Evolutionary conservation across 2,888 invertebrate species (phyloP).

Genomic region (Nomada goodeniana): DNA sequence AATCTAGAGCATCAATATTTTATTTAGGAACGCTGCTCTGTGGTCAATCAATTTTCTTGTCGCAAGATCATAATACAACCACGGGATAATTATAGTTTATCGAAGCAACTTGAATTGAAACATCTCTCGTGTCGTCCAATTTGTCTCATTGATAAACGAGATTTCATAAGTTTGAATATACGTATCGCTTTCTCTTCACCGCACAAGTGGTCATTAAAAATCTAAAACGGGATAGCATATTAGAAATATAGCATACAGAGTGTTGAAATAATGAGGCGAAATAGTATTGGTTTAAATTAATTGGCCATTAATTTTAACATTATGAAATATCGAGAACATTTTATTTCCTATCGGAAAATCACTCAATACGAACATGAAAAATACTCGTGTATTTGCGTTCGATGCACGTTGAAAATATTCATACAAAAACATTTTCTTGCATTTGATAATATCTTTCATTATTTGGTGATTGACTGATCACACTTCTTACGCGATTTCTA

Average conservation of each 20-base stretch:
- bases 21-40: slow-evolving; percentile 5
- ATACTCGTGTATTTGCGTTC: neutral
- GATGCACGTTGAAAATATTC: neutral
- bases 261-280: no score
- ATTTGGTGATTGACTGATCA: no score
- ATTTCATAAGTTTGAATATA: slow-evolving; percentile 13
- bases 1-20: slow-evolving; percentile 12
- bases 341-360: neutral
- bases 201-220: neutral
- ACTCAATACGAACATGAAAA: neutral
- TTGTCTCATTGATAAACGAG: slow-evolving; percentile 30
- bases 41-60: slow-evolving; percentile 12
- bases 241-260: no score
- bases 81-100: slow-evolving; percentile 21
- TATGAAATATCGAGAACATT: neutral
- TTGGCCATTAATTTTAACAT: neutral
- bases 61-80: slow-evolving; percentile 4
- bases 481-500: no score
- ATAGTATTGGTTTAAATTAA: neutral
- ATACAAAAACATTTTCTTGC: neutral
- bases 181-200: neutral
- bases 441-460: neutral
- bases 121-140: neutral
- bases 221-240: no score
- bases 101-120: slow-evolving; percentile 22